Base-by-base conservation (phyloP, 2,113 vertebrate species). In the Rhinogobius similis region DNA sequence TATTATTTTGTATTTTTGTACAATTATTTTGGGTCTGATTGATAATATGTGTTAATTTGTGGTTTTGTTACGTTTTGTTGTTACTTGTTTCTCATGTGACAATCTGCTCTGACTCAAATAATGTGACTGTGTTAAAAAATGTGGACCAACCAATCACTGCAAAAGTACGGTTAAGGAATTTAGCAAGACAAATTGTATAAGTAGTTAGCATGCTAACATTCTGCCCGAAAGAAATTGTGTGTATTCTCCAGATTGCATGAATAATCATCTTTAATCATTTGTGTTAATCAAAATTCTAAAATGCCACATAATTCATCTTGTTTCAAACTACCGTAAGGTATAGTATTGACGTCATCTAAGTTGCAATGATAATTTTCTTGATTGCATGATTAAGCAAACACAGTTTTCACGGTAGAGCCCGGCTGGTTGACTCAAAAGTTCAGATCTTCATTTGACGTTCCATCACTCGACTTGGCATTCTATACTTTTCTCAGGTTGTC, bases 1-100 rank as follows among this genome's bases (percentile, higher is more conserved):
- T 90, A 87, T 68, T 90, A 82, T 87, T 90, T 88, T 77, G 85
- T 78, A 58, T 58, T 89, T 90, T 90, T 89, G 70, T 90, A 89
- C 72, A 65, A 56, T 73, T 52, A 82, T 67, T 76, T 77, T 62
- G 21, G 46, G 55, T 81, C 63, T 75, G 32, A 75, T 72, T 65
- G 27, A 38, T 53, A 75, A 61, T 72, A 74, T 44, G 43, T 55
- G 50, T 50, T 48, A 16, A 61, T 32, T 74, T 74, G 75, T 65
- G 26, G 8, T 89, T 62, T 72, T 79, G 36, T 77, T 82, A 72
- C 55, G 5, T 72, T 4, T 81, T 70, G 44, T 76, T 73, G 68
- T 80, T 78, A 66, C 70, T 48, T 63, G 36, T 36, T 62, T 62
- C n/a, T 62, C n/a, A 39, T 63, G n/a, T 62, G 20, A 41, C 36